These are phyloP conservation scores for Myathropa florea DNA, from an alignment of 2,888 invertebrate species.

Conservation along the genomic window DNA sequence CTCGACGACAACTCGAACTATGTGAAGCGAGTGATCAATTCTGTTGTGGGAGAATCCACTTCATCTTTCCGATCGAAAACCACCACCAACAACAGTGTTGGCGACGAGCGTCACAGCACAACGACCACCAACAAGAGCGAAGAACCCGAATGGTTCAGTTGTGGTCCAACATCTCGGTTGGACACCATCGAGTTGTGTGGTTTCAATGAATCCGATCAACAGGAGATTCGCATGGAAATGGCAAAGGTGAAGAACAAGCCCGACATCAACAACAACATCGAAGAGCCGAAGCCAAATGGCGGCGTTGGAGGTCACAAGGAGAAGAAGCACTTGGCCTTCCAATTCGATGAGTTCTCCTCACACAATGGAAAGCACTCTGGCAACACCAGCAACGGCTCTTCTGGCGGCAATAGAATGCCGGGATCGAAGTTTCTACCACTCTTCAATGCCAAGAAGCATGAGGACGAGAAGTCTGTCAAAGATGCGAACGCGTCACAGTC, in stretches of 20 bases:
- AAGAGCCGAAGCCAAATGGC: constrained; percentile 7
- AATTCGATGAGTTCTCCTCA: constrained; percentile 50
- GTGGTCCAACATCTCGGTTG: constrained; percentile 78
- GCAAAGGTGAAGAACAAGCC: constrained; percentile 26
- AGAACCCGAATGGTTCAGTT: constrained; percentile 79
- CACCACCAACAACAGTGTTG: constrained; percentile 62
- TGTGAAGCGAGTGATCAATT: constrained; percentile 77
- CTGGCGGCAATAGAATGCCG: constrained; percentile 1
- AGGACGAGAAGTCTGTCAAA: background rate
- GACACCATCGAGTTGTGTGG: constrained; percentile 79
- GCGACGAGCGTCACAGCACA: constrained; percentile 72
- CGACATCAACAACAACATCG: constrained; percentile 53
- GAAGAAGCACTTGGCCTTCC: constrained; percentile 69
- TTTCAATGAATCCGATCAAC: constrained; percentile 77
- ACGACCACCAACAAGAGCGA: constrained; percentile 74
- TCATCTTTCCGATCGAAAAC: constrained; percentile 21
- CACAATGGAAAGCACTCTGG: background rate
- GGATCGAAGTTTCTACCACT: constrained; percentile 57
- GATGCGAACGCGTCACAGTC: constrained; percentile 73
- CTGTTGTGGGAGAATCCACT: constrained; percentile 74
- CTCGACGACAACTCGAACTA: constrained; percentile 75
- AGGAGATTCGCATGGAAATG: constrained; percentile 62
- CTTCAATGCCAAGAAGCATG: constrained; percentile 38
- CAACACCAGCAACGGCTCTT: background rate
- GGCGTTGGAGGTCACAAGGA: constrained; percentile 59